Conservation (phyloP, 2,797 vertebrate species). For the Iguana delicatissima region DNA sequence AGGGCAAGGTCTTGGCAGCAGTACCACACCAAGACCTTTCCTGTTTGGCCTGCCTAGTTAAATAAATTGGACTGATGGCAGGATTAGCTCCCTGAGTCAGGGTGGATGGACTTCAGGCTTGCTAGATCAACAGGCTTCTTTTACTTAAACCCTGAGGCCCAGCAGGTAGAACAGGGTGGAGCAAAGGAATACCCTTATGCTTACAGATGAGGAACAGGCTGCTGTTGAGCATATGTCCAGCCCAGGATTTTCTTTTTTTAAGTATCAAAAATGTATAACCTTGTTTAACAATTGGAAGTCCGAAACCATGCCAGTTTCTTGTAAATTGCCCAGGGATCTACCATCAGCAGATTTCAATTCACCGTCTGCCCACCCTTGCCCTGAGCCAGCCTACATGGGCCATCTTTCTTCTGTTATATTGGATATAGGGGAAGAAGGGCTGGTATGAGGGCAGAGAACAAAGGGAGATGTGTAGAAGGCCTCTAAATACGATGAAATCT, state of each 20-base stretch:
- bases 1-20: slow-evolving; percentile 4
- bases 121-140: background rate
- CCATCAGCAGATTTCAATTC: background rate
- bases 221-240: background rate
- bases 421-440: background rate
- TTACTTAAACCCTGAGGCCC: background rate
- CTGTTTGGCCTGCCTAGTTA: background rate
- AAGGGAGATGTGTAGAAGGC: background rate
- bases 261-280: background rate
- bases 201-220: background rate
- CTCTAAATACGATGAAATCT: background rate
- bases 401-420: background rate
- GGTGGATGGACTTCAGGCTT: background rate
- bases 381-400: background rate
- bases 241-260: background rate
- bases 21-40: background rate
- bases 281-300: background rate
- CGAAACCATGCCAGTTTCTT: background rate
- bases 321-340: background rate
- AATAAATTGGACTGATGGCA: background rate
- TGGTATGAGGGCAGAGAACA: background rate
- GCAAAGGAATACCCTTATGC: background rate
- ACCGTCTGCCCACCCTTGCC: background rate
- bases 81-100: background rate
- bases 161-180: background rate